phyloP scores from a whole-genome alignment of 2,797 vertebrate genomes.

The Takifugu ocellatus region DNA sequence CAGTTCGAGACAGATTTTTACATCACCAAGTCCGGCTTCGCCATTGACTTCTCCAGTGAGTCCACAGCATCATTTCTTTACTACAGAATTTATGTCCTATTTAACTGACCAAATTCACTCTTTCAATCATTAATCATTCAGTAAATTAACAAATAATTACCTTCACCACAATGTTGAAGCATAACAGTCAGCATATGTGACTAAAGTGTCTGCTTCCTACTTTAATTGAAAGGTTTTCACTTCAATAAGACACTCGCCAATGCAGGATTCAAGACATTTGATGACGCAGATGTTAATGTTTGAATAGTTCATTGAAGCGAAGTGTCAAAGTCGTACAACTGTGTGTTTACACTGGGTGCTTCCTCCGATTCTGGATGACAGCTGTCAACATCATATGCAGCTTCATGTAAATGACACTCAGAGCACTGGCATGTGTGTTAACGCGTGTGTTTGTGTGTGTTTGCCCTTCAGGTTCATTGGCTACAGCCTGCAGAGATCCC shows the following conservation, averaged over 20 bases:
- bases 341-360: conserved; percentile 7
- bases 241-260: no score
- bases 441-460: conserved; percentile 6
- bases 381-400: conserved; percentile 40
- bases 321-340: not conserved
- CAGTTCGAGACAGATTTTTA: conserved; percentile 99
- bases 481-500: conserved; percentile 94
- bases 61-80: conserved; percentile 24
- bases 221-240: no score
- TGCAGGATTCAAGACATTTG: not conserved
- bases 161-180: no score
- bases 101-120: no score
- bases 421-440: conserved; percentile 1
- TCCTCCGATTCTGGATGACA: conserved; percentile 37
- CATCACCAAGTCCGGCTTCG: conserved; percentile 98
- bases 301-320: not conserved
- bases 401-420: not conserved
- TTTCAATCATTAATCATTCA: no score
- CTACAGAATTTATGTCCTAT: no score
- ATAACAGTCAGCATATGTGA: no score
- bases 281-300: not conserved
- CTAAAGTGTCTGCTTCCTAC: no score
- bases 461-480: conserved; percentile 84
- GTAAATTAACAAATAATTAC: no score
- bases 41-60: conserved; percentile 98